Evolutionary conservation across 2,888 invertebrate species (phyloP).

Genomic region (Agrochola circellaris): DNA sequence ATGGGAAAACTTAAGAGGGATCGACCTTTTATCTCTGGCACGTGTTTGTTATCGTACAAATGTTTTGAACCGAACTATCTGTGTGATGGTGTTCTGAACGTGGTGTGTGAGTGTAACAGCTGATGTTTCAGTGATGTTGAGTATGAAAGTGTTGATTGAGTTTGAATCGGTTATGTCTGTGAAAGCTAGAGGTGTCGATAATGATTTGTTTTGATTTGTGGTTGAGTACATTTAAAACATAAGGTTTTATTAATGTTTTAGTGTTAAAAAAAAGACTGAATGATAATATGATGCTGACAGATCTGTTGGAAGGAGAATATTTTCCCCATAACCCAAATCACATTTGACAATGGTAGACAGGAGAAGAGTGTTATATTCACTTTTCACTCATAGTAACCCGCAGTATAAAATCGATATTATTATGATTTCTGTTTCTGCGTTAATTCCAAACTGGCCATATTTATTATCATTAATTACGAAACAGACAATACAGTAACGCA

Average conservation of each 20-base stretch:
- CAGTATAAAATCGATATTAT: no score
- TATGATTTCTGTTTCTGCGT: not conserved
- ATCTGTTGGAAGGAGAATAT: not conserved
- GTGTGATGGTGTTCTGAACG: constrained; percentile 10
- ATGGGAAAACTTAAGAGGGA: constrained; percentile 38
- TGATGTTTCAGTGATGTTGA: constrained; percentile 18
- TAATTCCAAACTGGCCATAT: not conserved
- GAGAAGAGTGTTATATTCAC: not conserved
- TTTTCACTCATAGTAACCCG: not conserved
- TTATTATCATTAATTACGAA: constrained; percentile 5
- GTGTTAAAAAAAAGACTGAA: not conserved
- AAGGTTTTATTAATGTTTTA: not conserved
- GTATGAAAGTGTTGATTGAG: constrained; percentile 3
- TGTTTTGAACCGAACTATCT: constrained; percentile 28
- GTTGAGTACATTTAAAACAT: not conserved
- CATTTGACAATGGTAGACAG: not conserved
- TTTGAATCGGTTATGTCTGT: not conserved
- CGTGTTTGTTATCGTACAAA: constrained; percentile 47
- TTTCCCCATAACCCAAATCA: not conserved
- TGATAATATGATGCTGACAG: not conserved
- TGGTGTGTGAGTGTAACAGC: constrained; percentile 21
- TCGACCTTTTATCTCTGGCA: constrained; percentile 51
- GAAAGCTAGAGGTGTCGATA: not conserved
- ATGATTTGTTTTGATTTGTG: not conserved
- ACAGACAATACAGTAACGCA: constrained; percentile 27